Percentiles rank a stretch among this genome's conserved stretches.
These are phyloP conservation scores for Aphidoletes aphidimyza DNA, from an alignment of 2,888 invertebrate species.

Conservation along the genomic window DNA sequence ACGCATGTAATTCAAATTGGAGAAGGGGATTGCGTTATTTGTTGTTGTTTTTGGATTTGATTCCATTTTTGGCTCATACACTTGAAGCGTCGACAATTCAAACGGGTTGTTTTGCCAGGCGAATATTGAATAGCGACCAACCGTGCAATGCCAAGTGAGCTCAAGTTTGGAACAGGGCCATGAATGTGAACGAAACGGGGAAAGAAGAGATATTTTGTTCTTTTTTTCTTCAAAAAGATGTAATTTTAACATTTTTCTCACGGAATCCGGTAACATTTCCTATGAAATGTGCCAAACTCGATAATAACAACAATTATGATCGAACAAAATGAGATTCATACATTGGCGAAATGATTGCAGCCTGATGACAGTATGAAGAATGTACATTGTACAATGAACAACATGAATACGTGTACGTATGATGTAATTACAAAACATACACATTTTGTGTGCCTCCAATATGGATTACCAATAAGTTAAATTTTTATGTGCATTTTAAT, in stretches of 20 bases:
- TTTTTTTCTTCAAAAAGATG: no score
- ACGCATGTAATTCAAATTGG: no score
- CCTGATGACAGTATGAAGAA: not conserved
- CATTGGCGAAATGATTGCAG: not conserved
- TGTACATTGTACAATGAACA: not conserved
- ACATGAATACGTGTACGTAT: no score
- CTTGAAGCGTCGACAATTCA: no score
- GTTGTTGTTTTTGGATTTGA: no score
- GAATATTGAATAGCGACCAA: no score
- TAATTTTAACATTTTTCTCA: not conserved
- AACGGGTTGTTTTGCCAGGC: no score
- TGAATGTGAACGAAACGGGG: no score
- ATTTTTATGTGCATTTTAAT: not conserved
- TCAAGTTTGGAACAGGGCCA: no score
- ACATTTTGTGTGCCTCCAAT: not conserved
- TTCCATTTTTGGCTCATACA: no score
- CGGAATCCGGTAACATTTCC: not conserved
- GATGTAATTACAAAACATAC: slow-evolving; percentile 35
- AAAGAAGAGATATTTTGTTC: not conserved
- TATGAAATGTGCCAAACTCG: slow-evolving; percentile 36
- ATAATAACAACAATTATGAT: not conserved
- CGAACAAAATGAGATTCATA: not conserved
- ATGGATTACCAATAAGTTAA: not conserved
- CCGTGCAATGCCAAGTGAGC: no score
- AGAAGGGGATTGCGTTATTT: not conserved